A percentile compares a stretch with the other conserved stretches of the same genome.
Conservation (phyloP, 2,888 invertebrate species). For the Chironomus riparius region DNA sequence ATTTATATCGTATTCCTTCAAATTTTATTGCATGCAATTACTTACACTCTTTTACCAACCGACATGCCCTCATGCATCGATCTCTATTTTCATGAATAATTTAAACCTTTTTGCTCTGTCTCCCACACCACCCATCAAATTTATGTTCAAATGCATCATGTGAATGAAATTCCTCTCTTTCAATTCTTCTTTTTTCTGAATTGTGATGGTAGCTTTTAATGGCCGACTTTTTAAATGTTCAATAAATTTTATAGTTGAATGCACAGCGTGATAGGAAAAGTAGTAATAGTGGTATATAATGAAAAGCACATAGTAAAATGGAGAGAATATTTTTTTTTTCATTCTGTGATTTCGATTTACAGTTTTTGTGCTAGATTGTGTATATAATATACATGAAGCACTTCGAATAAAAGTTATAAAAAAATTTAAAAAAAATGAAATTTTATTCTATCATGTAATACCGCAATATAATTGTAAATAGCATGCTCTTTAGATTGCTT, state of each 20-base stretch:
- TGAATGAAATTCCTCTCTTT: neutral
- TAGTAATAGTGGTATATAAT: neutral
- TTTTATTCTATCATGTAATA: neutral
- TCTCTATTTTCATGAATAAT: conserved; percentile 17
- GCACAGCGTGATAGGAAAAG: neutral
- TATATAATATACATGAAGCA: neutral
- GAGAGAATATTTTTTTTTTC: neutral
- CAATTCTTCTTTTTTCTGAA: neutral
- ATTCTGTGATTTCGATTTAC: neutral
- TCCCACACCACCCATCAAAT: neutral
- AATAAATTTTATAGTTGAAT: conserved; percentile 9
- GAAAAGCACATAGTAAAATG: neutral
- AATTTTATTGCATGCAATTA: conserved; percentile 18
- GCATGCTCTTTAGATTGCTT: neutral
- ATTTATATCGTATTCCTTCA: neutral
- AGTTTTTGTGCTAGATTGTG: neutral
- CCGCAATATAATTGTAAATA: neutral
- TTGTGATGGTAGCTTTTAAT: neutral
- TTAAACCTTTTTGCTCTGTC: neutral
- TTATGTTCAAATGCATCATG: conserved; percentile 22
- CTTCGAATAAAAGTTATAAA: neutral
- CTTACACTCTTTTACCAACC: neutral
- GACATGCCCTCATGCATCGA: neutral
- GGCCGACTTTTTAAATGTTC: neutral
- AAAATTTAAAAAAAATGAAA: neutral